Conservation (phyloP, 1,140 invertebrate genomes). For the Scaptomyza montana region DNA sequence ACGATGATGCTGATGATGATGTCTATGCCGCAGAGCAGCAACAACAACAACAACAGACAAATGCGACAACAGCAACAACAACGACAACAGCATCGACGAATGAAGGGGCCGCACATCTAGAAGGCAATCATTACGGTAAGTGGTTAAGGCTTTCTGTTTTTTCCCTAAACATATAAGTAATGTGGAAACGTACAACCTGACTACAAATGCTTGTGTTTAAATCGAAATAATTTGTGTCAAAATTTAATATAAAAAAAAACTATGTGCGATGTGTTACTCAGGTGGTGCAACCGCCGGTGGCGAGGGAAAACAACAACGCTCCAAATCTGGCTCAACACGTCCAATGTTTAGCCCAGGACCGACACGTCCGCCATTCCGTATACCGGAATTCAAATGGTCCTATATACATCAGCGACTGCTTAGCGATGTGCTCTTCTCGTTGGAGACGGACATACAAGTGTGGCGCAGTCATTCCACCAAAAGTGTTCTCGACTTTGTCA, state of each 20-base stretch:
- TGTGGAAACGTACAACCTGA: no score
- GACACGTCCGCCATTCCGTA: conserved; percentile 97
- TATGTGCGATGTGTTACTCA: not conserved
- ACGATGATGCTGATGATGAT: conserved; percentile 34
- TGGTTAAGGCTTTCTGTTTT: not conserved
- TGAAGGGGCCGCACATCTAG: conserved; percentile 67
- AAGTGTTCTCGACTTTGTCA: conserved; percentile 98
- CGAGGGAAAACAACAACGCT: conserved; percentile 82
- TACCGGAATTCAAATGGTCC: conserved; percentile 99
- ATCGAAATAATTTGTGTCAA: not conserved
- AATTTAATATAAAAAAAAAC: not conserved
- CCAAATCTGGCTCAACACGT: conserved; percentile 86
- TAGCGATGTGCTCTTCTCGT: conserved; percentile 97
- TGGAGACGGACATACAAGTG: conserved; percentile 98
- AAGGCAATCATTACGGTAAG: conserved; percentile 92
- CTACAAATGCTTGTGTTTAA: no score
- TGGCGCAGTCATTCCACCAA: conserved; percentile 96
- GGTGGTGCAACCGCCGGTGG: conserved; percentile 10
- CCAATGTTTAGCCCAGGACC: conserved; percentile 98
- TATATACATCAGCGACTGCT: conserved; percentile 98
- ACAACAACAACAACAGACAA: conserved; percentile 79
- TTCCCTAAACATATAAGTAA: no score
- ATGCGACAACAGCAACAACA: conserved; percentile 87
- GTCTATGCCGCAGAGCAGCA: conserved; percentile 46
- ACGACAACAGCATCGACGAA: conserved; percentile 84